Evolutionary conservation across 1,140 invertebrate species (phyloP), one percentile per base, ranked within the genome.

Genomic region (Megalopta genalis): DNA sequence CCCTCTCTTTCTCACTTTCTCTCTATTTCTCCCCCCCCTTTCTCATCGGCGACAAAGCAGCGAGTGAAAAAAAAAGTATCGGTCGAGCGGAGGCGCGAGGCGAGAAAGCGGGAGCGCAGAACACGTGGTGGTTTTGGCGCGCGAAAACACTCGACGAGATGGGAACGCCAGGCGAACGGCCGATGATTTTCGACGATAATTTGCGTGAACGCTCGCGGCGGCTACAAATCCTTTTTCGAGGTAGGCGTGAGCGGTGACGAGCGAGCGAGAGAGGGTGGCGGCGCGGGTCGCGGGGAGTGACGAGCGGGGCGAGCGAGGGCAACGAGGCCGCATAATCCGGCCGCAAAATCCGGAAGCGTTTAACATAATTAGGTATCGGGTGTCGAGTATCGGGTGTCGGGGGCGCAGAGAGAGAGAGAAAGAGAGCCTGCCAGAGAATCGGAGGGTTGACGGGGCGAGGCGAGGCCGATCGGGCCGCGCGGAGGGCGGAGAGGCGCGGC

Each of bases 341-440:
- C 88, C 88, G 84, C 89, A 90, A 92, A 92, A 91, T 91, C 90
- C 90, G 90, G 90, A 91, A 92, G 88, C 91, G 87, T 92, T 93
- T 92, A 92, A 92, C 90, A 90, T 92, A 92, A 92, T 92, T 91
- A 91, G 91, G 89, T 90, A 91, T 92, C 89, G 90, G 89, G 90
- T 91, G 90, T 91, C 88, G 89, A 73, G 89, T 90, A 91, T 92
- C 89, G 90, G 88, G 90, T 91, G 90, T 91, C 87, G 89, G 75
- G 80, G 75, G 86, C 77, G 80, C 39, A 70, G 72, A 84, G 82
- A 87, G 81, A 87, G 81, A 72, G 86, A 86, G 63, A 76, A 54
- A 74, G 78, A 68, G 84, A 63, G 80, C 52, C 65, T 62, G 77
- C 42, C 60, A 52, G 39, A 75, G 77, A 72, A 77, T 75, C 76